Conservation (phyloP, 1,140 invertebrate genomes). For the Tachypleus tridentatus region DNA sequence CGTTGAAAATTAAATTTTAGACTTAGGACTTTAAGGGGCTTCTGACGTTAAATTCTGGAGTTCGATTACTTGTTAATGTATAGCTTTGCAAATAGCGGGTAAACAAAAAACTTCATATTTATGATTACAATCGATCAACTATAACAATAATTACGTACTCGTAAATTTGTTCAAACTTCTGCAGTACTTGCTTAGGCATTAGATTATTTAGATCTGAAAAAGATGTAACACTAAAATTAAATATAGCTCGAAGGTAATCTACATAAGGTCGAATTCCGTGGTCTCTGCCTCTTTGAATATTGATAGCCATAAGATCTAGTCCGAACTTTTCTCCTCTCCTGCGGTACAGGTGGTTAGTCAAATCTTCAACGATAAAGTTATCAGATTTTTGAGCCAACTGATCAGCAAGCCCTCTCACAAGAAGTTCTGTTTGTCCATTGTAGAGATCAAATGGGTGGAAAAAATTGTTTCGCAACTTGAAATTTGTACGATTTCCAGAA, state of each 20-base stretch:
- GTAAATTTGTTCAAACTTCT: conserved; percentile 14
- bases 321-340: conserved; percentile 22
- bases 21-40: no score
- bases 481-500: conserved; percentile 12
- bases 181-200: conserved; percentile 11
- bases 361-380: conserved; percentile 26
- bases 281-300: conserved; percentile 35
- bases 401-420: conserved; percentile 52
- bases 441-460: conserved; percentile 25
- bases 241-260: conserved; percentile 22
- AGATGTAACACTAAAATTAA: conserved; percentile 16
- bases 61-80: no score
- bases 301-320: conserved; percentile 34
- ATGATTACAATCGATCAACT: no score
- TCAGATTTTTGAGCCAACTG: conserved; percentile 36
- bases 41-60: no score
- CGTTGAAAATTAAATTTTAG: no score
- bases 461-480: conserved; percentile 22
- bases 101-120: no score
- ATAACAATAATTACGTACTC: conserved; percentile 5
- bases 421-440: conserved; percentile 26
- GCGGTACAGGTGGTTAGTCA: conserved; percentile 22
- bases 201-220: conserved; percentile 19
- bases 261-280: conserved; percentile 33
- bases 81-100: no score